Base-by-base conservation (phyloP, 2,888 invertebrate species). In the Tenthredo amoena region DNA sequence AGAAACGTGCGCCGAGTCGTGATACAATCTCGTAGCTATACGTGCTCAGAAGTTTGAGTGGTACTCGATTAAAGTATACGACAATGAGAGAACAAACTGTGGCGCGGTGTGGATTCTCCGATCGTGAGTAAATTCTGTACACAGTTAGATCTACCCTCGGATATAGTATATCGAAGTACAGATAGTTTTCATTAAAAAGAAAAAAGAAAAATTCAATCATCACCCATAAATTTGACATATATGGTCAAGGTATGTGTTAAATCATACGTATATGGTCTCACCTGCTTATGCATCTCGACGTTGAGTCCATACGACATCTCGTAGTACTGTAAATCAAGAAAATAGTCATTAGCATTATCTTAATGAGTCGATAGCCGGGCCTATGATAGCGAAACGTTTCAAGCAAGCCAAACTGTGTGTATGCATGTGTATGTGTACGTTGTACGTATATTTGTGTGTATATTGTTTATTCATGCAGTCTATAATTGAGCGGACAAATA, bases 281-380 rank as follows among this genome's bases (percentile, higher is more conserved):
- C 98, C 97, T 99, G 98, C 96, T 99, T 99, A 94, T 98, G 98
- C 98, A 99, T 98, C 95, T 99, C 99, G 94, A 98, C 98, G 95
- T 98, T 98, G 94, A 99, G 96, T 91, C 98, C 98, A 95, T 98
- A 98, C 86, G 98, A 98, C 98, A 99, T 98, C 96, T 99, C 99
- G 95, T 98, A 98, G 95, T 98, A 99, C 98, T 98, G 97, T 92
- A 97, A 97, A 94, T 71, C 86, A 89, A 88, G 87, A 88, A 79
- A 85, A 86, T 86, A n/a, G 31, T 3, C 4, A 76, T 85, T 72
- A 84, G 76, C 40, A 62, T 62, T 12, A 58, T 81, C 10, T 62
- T 40, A 40, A 43, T 21, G 55, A 31, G 31, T 55, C 9, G 9
- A 77, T 77, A n/a, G 0, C 15, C 3, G 21, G 10, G 34, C 55